A percentile compares a stretch with the other conserved stretches of the same genome.
phyloP scores from a whole-genome alignment of 2,888 invertebrate genomes.

The Diloba caeruleocephala region DNA sequence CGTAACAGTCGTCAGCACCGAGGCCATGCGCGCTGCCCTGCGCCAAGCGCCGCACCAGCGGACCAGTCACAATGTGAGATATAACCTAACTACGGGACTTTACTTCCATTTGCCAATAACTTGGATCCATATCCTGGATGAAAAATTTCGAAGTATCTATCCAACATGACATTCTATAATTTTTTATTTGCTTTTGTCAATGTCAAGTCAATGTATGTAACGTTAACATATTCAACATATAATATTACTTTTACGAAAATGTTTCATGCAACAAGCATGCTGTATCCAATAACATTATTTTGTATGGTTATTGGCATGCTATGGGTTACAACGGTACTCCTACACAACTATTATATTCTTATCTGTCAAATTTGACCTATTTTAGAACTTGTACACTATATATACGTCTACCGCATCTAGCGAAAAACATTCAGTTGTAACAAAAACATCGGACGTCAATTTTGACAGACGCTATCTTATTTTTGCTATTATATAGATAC shows the following conservation, averaged over 20 bases:
- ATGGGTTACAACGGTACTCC: conserved; percentile 50
- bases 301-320: conserved; percentile 71
- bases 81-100: conserved; percentile 83
- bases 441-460: conserved; percentile 39
- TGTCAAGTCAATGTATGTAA: conserved; percentile 51
- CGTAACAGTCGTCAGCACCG: conserved; percentile 87
- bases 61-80: conserved; percentile 89
- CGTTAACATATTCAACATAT: conserved; percentile 51
- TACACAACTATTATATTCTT: conserved; percentile 42
- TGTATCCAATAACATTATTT: conserved; percentile 61
- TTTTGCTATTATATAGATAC: conserved; percentile 24
- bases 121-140: conserved; percentile 52
- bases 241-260: conserved; percentile 46
- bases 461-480: conserved; percentile 44
- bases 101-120: conserved; percentile 71
- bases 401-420: no score
- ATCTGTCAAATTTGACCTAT: conserved; percentile 51
- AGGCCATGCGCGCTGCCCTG: conserved; percentile 87
- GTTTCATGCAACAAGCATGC: conserved; percentile 82
- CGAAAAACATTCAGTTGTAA: no score
- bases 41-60: conserved; percentile 89
- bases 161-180: conserved; percentile 19
- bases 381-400: not conserved
- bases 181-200: conserved; percentile 35
- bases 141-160: conserved; percentile 25